These are phyloP conservation scores for Drosophila truncata DNA, from an alignment of 1,140 invertebrate genomes.

Conservation along the genomic window DNA sequence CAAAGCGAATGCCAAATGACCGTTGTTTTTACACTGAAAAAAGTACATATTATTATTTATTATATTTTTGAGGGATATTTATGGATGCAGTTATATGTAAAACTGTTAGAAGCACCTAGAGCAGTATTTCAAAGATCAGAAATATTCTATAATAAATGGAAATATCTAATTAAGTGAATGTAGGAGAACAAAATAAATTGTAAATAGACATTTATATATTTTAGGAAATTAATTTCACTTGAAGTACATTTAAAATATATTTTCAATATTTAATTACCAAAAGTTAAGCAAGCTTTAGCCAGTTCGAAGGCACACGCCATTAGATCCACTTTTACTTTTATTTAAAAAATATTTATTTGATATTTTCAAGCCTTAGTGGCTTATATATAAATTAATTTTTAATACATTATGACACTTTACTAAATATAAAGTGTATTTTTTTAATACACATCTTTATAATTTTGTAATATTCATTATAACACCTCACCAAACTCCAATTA, in stretches of 20 bases:
- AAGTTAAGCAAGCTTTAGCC: too few species aligned
- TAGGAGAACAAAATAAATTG: too few species aligned
- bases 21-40: slow-evolving; percentile 29
- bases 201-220: too few species aligned
- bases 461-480: not conserved
- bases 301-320: not conserved
- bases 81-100: too few species aligned
- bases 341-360: not conserved
- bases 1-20: slow-evolving; percentile 69
- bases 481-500: too few species aligned
- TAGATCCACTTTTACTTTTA: not conserved
- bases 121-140: too few species aligned
- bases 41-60: not conserved
- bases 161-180: too few species aligned
- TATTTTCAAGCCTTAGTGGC: not conserved
- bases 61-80: not conserved
- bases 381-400: not conserved
- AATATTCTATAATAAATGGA: too few species aligned
- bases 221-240: too few species aligned
- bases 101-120: not conserved
- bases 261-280: too few species aligned
- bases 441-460: not conserved
- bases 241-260: not conserved
- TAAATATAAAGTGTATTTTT: not conserved
- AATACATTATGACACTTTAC: too few species aligned